Conservation (phyloP, 2,113 vertebrate species). For the Vulpes ferrilata region DNA sequence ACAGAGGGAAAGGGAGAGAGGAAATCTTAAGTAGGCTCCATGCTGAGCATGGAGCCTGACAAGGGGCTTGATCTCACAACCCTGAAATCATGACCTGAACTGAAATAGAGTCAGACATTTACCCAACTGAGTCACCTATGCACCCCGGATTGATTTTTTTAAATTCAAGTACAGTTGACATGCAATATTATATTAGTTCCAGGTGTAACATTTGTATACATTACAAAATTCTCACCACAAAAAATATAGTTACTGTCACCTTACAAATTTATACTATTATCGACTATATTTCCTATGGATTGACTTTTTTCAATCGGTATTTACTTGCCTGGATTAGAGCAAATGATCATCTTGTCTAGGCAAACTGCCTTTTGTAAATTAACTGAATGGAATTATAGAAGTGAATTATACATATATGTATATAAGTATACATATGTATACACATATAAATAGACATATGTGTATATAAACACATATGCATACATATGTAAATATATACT, state of each 20-base stretch:
- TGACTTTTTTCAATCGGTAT: background rate
- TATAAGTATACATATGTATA: background rate
- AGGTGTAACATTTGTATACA: background rate
- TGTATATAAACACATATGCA: too few relatives aligned
- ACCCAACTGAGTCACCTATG: background rate
- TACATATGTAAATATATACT: too few relatives aligned
- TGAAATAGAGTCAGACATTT: background rate
- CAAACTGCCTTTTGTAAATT: background rate
- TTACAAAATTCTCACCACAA: background rate
- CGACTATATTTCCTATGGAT: background rate
- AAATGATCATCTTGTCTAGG: background rate
- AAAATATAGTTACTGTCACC: background rate
- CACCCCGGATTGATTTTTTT: background rate
- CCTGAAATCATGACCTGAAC: background rate
- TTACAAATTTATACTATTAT: background rate
- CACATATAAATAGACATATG: too few relatives aligned
- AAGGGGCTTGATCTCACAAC: background rate
- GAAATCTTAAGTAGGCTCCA: background rate
- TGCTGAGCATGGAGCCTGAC: background rate
- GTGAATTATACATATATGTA: background rate
- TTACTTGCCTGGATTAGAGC: background rate
- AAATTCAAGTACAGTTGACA: background rate
- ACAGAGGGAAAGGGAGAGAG: background rate
- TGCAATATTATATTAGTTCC: background rate
- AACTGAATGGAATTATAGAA: background rate